Base-by-base conservation (phyloP, 2,113 vertebrate species). In the Pachyramphus minor region DNA sequence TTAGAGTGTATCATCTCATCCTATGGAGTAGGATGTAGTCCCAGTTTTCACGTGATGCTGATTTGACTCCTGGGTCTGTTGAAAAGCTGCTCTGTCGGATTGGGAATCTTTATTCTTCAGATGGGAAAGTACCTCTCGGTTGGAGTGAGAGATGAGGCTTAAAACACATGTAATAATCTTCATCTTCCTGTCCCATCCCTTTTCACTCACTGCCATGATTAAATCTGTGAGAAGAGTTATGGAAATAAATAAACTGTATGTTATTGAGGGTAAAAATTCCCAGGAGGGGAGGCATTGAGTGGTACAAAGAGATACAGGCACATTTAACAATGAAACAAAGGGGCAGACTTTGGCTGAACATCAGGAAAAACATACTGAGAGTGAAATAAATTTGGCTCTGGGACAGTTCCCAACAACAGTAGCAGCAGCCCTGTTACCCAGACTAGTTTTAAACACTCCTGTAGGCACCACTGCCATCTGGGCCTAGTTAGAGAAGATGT, bases 281-380 rank as follows among this genome's bases (percentile, higher is more conserved):
- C 41, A 21, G 41, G 71, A 79, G 63, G 30, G 33, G 47, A 64
- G 85, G 14, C 60, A 67, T 8, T 50, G 73, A 85, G 67, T 73
- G 62, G 67, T 56, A 39, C 30, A 41, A 59, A 67, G 56, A 63
- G 67, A 69, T 66, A 66, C 28, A 77, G 68, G 49, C 66, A 42
- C 4, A 1, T 39, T 80, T 76, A 85, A 87, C 50, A 62, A 16
- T 78, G 59, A 84, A 87, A 86, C 64, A 76, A 69, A 47, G 58
- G 62, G 82, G 56, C 69, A 95, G 63, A 49, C 30, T 88, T 83
- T 96, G 95, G 73, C 89, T 94, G 78, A 69, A 56, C 62, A 91
- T 91, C 90, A 96, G 90, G 82, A 77, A 90, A 87, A 93, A 62
- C 75, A 80, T 42, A 75, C 75, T 77, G 90, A 73, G 63, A 92